These are phyloP conservation scores for Turnix velox DNA, from an alignment of 2,113 vertebrate genomes.

Conservation along the genomic window DNA sequence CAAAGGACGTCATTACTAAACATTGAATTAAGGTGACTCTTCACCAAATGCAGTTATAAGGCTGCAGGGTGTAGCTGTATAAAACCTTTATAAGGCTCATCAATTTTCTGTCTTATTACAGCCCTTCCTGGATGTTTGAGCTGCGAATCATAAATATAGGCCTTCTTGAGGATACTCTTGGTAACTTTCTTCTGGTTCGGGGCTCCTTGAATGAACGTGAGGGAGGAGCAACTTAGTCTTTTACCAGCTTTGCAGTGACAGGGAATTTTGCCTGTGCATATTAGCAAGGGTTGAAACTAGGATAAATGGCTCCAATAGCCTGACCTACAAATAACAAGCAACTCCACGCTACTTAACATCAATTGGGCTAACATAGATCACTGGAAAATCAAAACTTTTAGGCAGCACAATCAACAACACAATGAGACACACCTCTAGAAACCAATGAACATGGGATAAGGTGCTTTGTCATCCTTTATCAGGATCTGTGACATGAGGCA, in stretches of 20 bases:
- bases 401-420: conserved; percentile 25
- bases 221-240: conserved; percentile 45
- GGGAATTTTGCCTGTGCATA: conserved; percentile 46
- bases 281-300: conserved; percentile 43
- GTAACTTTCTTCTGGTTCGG: conserved; percentile 22
- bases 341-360: conserved; percentile 42
- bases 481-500: background rate
- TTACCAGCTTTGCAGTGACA: conserved; percentile 50
- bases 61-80: conserved; percentile 33
- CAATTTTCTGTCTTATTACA: conserved; percentile 54
- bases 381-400: conserved; percentile 22
- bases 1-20: conserved; percentile 43
- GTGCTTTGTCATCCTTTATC: background rate
- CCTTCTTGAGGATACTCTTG: background rate
- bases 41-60: conserved; percentile 37
- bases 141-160: conserved; percentile 51
- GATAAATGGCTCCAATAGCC: conserved; percentile 62
- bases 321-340: conserved; percentile 44
- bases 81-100: conserved; percentile 59
- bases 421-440: background rate
- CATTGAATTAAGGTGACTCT: conserved; percentile 58
- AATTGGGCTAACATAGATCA: conserved; percentile 31
- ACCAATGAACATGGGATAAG: background rate
- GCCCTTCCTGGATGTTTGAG: conserved; percentile 32
- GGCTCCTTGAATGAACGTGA: conserved; percentile 16